Conservation (phyloP, 2,888 invertebrate species). For the Habroteleia sp. region DNA sequence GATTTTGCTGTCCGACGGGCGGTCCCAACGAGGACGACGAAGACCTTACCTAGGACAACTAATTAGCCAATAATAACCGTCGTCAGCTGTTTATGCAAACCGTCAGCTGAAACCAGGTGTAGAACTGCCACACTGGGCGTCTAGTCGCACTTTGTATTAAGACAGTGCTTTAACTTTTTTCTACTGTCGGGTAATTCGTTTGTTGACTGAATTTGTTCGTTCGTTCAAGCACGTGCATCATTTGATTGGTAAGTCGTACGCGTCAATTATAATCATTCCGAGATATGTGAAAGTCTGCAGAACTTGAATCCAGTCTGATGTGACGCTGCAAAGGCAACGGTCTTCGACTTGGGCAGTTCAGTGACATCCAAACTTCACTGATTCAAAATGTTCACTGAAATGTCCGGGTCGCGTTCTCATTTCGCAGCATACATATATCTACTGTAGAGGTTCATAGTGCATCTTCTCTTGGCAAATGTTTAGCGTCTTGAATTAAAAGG, state of each 20-base stretch:
- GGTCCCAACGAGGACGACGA: slow-evolving; percentile 83
- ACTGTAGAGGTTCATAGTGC: no score
- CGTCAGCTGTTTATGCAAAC: slow-evolving; percentile 37
- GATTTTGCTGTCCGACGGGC: slow-evolving; percentile 89
- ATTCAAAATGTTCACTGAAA: background rate
- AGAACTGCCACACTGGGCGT: slow-evolving; percentile 66
- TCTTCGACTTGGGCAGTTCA: background rate
- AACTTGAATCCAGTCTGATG: slow-evolving; percentile 18
- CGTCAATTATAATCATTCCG: slow-evolving; percentile 58
- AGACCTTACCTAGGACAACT: slow-evolving; percentile 75
- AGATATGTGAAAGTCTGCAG: slow-evolving; percentile 46
- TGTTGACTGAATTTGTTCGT: slow-evolving; percentile 52
- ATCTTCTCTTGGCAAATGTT: no score
- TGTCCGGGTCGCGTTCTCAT: no score
- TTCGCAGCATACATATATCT: no score
- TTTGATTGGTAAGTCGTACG: slow-evolving; percentile 55
- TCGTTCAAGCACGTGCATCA: slow-evolving; percentile 33
- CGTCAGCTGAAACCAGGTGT: slow-evolving; percentile 47
- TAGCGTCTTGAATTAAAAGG: no score
- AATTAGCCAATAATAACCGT: slow-evolving; percentile 49
- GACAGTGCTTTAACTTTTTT: slow-evolving; percentile 61
- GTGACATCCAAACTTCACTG: no score
- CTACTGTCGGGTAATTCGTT: slow-evolving; percentile 49
- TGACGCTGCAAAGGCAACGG: slow-evolving; percentile 10
- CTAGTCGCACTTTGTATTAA: slow-evolving; percentile 60